Percentiles rank a stretch among this genome's conserved stretches.
phyloP scores from a whole-genome alignment of 2,797 vertebrate species.

The Microchirus variegatus region DNA sequence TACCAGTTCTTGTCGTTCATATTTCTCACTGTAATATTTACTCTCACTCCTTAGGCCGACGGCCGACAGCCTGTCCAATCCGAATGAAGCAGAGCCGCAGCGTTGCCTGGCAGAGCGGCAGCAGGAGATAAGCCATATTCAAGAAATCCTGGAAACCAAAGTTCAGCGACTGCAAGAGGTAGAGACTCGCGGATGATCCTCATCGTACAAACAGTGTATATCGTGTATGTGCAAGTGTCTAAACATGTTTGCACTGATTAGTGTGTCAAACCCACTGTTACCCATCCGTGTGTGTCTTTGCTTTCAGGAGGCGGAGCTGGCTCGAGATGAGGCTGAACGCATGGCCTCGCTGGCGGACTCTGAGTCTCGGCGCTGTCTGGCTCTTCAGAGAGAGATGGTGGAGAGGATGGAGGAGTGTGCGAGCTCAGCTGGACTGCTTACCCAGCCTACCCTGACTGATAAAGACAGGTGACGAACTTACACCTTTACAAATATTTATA shows the following conservation, averaged over 20 bases:
- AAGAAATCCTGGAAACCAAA: conserved; percentile 86
- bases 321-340: conserved; percentile 79
- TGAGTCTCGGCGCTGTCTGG: conserved; percentile 81
- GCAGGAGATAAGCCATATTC: conserved; percentile 85
- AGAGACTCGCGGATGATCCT: background rate
- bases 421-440: conserved; percentile 7
- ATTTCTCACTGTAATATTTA: background rate
- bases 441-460: conserved; percentile 54
- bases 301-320: conserved; percentile 86
- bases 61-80: conserved; percentile 79
- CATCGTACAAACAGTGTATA: background rate
- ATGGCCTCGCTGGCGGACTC: conserved; percentile 82
- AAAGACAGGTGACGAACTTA: conserved; percentile 78
- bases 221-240: too few species aligned
- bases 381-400: conserved; percentile 83
- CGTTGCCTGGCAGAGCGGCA: conserved; percentile 82
- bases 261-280: background rate
- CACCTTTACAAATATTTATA: background rate
- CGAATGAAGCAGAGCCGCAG: conserved; percentile 83
- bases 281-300: background rate
- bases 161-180: conserved; percentile 90
- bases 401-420: conserved; percentile 59
- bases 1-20: too few species aligned
- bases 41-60: conserved; percentile 70
- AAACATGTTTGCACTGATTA: background rate